Percentiles rank a stretch among this genome's conserved stretches.
These are phyloP conservation scores for Chrysina gloriosa DNA, from an alignment of 2,888 invertebrate species.

Conservation along the genomic window DNA sequence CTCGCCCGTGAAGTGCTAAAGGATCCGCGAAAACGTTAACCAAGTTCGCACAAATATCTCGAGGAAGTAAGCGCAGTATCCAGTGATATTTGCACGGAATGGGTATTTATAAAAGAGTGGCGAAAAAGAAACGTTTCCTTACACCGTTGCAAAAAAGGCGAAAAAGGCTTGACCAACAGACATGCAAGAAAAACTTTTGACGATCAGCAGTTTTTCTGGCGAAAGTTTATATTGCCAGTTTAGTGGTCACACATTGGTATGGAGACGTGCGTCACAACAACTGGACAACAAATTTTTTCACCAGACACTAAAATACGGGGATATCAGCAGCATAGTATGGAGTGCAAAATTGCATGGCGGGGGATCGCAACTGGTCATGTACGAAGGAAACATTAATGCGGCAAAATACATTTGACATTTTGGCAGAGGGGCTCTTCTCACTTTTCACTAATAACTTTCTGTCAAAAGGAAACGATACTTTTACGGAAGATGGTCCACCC, in stretches of 20 bases:
- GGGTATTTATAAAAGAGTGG: no score
- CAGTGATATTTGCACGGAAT: no score
- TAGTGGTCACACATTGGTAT: not conserved
- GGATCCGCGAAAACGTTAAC: no score
- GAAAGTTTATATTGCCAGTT: not conserved
- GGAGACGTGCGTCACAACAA: not conserved
- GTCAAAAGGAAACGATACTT: not conserved
- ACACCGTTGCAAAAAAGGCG: slow-evolving; percentile 3
- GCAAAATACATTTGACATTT: no score
- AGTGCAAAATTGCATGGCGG: not conserved
- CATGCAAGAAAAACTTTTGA: not conserved
- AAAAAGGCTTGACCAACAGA: not conserved
- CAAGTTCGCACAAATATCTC: no score
- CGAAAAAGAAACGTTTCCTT: no score
- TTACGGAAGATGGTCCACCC: not conserved
- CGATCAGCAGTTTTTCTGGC: no score
- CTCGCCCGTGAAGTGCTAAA: no score
- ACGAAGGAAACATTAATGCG: no score
- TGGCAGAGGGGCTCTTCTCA: not conserved
- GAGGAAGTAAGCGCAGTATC: no score
- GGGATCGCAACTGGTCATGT: no score
- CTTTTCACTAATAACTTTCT: not conserved
- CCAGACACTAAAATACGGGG: not conserved
- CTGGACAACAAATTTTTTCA: not conserved
- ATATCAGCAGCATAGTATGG: not conserved